phyloP scores from a whole-genome alignment of 2,113 vertebrate species.

The Leptocoma aspasia region DNA sequence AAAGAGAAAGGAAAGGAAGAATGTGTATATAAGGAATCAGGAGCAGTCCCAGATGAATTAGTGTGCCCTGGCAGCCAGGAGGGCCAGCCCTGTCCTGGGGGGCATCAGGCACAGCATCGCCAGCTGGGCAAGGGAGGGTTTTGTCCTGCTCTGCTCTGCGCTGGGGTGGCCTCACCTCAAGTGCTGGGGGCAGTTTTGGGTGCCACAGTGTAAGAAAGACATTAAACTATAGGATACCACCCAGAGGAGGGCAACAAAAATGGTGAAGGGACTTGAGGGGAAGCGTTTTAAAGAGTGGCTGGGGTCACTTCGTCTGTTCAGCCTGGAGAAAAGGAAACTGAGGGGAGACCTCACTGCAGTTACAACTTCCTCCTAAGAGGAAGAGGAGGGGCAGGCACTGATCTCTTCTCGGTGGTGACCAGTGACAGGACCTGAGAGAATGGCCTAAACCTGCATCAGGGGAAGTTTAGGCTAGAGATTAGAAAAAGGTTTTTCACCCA shows the following conservation, averaged over 20 bases:
- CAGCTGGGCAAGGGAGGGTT: accelerated
- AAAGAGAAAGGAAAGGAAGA: not conserved
- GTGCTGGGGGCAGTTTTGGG: not conserved
- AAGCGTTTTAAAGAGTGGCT: not conserved
- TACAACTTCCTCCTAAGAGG: not conserved
- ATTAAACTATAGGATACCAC: accelerated
- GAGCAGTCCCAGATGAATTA: not conserved
- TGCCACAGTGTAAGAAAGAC: accelerated
- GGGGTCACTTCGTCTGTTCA: not conserved
- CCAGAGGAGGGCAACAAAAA: not conserved
- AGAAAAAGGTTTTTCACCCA: not conserved
- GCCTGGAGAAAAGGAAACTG: not conserved
- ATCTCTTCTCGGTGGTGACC: too few species aligned
- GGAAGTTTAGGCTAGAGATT: not conserved
- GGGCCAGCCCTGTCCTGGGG: accelerated
- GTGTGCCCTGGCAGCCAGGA: not conserved
- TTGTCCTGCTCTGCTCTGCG: not conserved
- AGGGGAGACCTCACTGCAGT: not conserved
- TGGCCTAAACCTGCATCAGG: not conserved
- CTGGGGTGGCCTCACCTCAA: accelerated
- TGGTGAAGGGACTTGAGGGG: not conserved
- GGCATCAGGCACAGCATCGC: accelerated
- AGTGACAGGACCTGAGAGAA: accelerated
- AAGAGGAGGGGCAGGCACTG: not conserved
- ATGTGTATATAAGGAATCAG: not conserved